A percentile compares a stretch with the other conserved stretches of the same genome.
Conservation (phyloP, 2,888 invertebrate species). For the Drosophila ustulata region DNA sequence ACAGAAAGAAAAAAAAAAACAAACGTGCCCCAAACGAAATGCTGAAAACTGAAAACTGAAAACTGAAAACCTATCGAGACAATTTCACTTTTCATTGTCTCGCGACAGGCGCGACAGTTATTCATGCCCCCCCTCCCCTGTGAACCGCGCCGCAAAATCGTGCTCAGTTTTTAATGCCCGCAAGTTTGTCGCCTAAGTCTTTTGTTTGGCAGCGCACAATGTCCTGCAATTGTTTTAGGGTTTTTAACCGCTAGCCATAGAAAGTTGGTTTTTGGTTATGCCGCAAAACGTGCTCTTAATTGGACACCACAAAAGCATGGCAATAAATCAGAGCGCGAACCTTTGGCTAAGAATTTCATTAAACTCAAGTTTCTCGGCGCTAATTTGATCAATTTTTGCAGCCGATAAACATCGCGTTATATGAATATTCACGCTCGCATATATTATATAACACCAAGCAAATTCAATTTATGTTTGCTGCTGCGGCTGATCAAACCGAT, state of each 20-base stretch:
- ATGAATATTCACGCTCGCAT: conserved; percentile 4
- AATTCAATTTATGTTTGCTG: conserved; percentile 8
- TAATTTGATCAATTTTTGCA: conserved; percentile 24
- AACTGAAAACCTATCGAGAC: conserved; percentile 66
- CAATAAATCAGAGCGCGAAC: conserved; percentile 9
- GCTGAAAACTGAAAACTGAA: conserved; percentile 43
- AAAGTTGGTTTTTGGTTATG: conserved; percentile 21
- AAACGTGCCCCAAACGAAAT: conserved; percentile 54
- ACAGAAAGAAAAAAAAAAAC: conserved; percentile 29
- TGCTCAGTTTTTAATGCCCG: conserved; percentile 22
- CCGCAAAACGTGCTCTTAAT: conserved; percentile 21
- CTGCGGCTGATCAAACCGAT: conserved; percentile 13
- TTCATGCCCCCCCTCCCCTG: neutral
- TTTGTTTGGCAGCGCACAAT: conserved; percentile 38
- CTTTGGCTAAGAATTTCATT: conserved; percentile 6
- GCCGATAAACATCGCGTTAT: conserved; percentile 9
- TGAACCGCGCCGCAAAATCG: conserved; percentile 3
- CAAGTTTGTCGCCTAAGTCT: conserved; percentile 57
- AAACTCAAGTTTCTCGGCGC: conserved; percentile 4
- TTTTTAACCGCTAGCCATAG: conserved; percentile 11
- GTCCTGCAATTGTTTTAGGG: conserved; percentile 39
- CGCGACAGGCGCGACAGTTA: conserved; percentile 18
- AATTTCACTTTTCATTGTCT: conserved; percentile 73
- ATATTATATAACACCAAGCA: conserved; percentile 18
- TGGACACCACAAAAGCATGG: conserved; percentile 25